These are phyloP conservation scores for Cheilosia pagana DNA, from an alignment of 2,888 invertebrate species.

Conservation along the genomic window DNA sequence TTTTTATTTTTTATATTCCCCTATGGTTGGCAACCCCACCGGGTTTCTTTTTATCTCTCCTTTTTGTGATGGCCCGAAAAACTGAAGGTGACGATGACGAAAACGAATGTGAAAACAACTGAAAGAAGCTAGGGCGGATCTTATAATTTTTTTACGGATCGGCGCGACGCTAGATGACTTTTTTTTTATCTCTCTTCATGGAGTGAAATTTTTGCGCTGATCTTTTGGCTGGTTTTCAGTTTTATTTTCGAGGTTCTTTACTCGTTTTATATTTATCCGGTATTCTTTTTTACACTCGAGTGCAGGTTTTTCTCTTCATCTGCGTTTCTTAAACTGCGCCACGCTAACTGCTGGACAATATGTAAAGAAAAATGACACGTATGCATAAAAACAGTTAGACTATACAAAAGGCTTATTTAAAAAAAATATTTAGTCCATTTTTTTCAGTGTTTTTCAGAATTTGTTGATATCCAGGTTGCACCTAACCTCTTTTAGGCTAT, in stretches of 20 bases:
- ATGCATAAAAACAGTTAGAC: background rate
- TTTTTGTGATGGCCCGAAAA: constrained; percentile 20
- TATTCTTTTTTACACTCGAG: constrained; percentile 26
- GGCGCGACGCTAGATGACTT: constrained; percentile 23
- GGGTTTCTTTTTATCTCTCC: constrained; percentile 18
- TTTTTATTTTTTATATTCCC: constrained; percentile 11
- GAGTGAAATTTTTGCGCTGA: constrained; percentile 44
- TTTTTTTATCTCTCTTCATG: constrained; percentile 11
- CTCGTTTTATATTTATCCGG: constrained; percentile 11
- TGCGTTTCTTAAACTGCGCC: constrained; percentile 32
- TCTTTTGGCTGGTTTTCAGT: constrained; percentile 6
- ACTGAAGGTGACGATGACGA: constrained; percentile 20
- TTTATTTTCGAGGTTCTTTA: constrained; percentile 24
- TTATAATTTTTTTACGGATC: constrained; percentile 30
- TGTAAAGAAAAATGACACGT: constrained; percentile 10
- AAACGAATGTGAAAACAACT: constrained; percentile 25
- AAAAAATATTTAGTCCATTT: constrained; percentile 3
- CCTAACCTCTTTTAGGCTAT: constrained; percentile 88
- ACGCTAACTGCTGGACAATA: constrained; percentile 26
- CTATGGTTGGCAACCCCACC: constrained; percentile 9
- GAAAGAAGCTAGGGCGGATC: constrained; percentile 62
- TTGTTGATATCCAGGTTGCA: constrained; percentile 82
- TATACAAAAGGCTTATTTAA: constrained; percentile 4
- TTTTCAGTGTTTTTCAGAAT: background rate
- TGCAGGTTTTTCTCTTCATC: constrained; percentile 42